A percentile compares a stretch with the other conserved stretches of the same genome.
Conservation (phyloP, 2,888 invertebrate species). For the Bedellia somnulentella region DNA sequence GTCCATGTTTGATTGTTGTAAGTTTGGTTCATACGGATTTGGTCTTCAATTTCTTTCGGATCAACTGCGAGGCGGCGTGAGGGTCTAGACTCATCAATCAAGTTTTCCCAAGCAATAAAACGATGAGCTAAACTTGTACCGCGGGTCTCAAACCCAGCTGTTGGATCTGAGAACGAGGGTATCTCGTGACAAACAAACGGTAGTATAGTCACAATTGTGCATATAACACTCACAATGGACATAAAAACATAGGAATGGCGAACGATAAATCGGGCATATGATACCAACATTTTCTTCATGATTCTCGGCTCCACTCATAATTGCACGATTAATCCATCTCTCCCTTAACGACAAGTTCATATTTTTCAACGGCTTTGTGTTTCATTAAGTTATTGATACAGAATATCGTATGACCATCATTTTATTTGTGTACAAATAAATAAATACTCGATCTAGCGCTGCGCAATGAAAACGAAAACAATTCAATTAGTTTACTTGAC, state of each 20-base stretch:
- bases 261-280: slow-evolving; percentile 53
- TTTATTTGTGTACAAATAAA: no score
- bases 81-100: slow-evolving; percentile 72
- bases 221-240: slow-evolving; percentile 34
- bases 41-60: slow-evolving; percentile 66
- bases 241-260: slow-evolving; percentile 45
- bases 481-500: no score
- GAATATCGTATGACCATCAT: no score
- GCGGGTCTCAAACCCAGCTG: slow-evolving; percentile 89
- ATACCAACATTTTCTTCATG: slow-evolving; percentile 35
- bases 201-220: slow-evolving; percentile 37
- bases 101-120: slow-evolving; percentile 82
- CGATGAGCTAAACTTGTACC: slow-evolving; percentile 83
- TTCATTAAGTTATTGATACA: no score
- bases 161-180: slow-evolving; percentile 86
- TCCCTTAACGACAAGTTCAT: no score
- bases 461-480: no score
- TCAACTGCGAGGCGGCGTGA: slow-evolving; percentile 72
- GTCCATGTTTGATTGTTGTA: slow-evolving; percentile 29
- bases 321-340: no score
- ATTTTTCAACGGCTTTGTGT: no score
- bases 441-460: no score
- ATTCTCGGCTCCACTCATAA: no score
- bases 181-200: slow-evolving; percentile 37
- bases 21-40: slow-evolving; percentile 46